Conservation (phyloP, 23 tunicate species). For the Clavelina lepadiformis region DNA sequence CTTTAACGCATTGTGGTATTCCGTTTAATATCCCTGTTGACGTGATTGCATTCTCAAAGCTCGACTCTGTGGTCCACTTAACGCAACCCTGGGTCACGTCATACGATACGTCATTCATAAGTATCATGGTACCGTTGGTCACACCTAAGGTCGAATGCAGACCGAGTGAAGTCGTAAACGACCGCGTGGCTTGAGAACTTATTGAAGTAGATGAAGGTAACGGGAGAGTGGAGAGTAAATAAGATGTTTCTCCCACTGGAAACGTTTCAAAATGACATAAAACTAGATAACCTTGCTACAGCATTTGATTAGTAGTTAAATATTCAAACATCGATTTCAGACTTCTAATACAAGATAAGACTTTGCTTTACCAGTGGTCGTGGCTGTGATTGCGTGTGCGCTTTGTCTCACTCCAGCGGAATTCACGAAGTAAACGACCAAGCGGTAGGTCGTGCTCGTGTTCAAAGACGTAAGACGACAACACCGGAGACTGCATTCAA, state of each 20-base stretch:
- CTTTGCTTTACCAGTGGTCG: conserved; percentile 10
- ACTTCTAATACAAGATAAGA: not conserved
- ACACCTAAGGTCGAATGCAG: too few relatives aligned
- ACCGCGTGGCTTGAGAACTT: too few relatives aligned
- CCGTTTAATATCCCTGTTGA: conserved; percentile 12
- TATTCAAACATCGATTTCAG: not conserved
- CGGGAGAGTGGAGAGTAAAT: too few relatives aligned
- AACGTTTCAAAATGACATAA: too few relatives aligned
- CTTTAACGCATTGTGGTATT: conserved; percentile 27
- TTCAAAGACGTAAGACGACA: conserved; percentile 31
- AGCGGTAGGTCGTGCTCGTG: conserved; percentile 34
- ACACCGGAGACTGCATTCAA: not conserved
- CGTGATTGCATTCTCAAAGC: not conserved
- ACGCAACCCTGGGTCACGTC: conserved; percentile 27
- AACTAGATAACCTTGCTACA: too few relatives aligned
- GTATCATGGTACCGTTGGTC: too few relatives aligned
- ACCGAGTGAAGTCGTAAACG: too few relatives aligned
- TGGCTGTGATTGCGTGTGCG: conserved; percentile 1
- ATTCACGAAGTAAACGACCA: conserved; percentile 9
- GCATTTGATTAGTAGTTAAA: too few relatives aligned
- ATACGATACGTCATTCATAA: conserved; percentile 13
- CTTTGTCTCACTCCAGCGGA: conserved; percentile 17
- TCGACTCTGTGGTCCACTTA: conserved; percentile 3
- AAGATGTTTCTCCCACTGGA: too few relatives aligned
- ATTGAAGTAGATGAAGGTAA: too few relatives aligned